phyloP scores from a whole-genome alignment of 1,140 invertebrate genomes.

The Anastrepha ludens region DNA sequence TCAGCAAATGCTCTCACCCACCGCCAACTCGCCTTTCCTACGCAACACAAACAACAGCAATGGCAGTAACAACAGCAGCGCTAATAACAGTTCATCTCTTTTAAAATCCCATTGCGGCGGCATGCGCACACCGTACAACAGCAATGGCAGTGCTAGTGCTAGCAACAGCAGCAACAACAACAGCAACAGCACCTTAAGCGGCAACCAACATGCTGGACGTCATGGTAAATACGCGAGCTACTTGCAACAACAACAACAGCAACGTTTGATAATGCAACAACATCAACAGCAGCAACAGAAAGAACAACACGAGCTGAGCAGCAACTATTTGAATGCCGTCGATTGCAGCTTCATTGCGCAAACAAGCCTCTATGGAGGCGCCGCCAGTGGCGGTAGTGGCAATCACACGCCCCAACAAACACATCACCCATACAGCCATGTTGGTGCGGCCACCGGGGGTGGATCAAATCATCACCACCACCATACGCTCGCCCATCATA shows the following conservation, averaged over 20 bases:
- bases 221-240: constrained; percentile 34
- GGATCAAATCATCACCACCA: background rate
- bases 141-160: constrained; percentile 16
- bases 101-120: background rate
- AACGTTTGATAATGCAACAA: constrained; percentile 4
- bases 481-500: background rate
- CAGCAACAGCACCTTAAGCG: constrained; percentile 34
- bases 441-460: background rate
- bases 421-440: background rate
- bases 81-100: background rate
- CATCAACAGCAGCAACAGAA: constrained; percentile 54
- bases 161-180: constrained; percentile 52
- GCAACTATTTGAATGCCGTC: constrained; percentile 27
- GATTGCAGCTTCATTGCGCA: constrained; percentile 2
- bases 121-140: background rate
- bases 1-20: background rate
- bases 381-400: background rate
- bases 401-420: background rate
- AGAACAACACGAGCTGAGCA: background rate
- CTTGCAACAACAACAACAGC: constrained; percentile 53
- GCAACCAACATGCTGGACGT: constrained; percentile 2
- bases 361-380: background rate
- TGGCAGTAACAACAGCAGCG: constrained; percentile 24
- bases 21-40: constrained; percentile 21
- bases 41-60: constrained; percentile 44